Base-by-base conservation (phyloP, 2,113 vertebrate species). In the Cnemophilus loriae region DNA sequence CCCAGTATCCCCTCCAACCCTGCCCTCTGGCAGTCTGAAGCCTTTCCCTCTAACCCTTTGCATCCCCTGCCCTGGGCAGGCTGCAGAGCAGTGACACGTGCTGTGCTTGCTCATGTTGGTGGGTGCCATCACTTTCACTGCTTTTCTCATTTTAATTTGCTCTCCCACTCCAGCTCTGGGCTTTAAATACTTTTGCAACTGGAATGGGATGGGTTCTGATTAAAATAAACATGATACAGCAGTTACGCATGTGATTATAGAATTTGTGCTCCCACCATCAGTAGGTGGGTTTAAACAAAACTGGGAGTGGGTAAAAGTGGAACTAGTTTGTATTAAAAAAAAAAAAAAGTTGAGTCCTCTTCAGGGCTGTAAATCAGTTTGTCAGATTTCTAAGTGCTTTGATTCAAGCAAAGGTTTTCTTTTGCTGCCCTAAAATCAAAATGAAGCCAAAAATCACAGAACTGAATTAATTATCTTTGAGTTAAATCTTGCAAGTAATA, bases 401-500 rank as follows among this genome's bases (percentile, higher is more conserved):
- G 68, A 78, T 89, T 90, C 14, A 65, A 63, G 63, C 64, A 56
- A 65, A 87, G 17, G 42, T 32, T 96, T 91, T 53, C 71, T 63
- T 57, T 75, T 91, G 44, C 35, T 71, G 69, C 35, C 60, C 88
- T 67, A 56, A 88, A 90, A 89, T 75, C 44, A 92, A 90, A 93
- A 76, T 5, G 14, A 96, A 84, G 90, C 76, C 69, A 84, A 89
- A 96, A 96, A 84, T 93, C 75, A 73, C 55, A 87, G 44, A 79
- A 77, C 57, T 2, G 11, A 92, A 94, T 90, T 94, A 94, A 94
- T 96, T 64, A 88, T 67, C 87, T 93, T 95, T 61, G 80, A 86
- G 53, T 92, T 96, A 96, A 94, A 93, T 92, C 93, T 93, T 94
- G 77, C 70, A 96, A 95, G 89, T 97, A 96, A 97, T 93, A 91